Conservation (phyloP, 2,888 invertebrate genomes). For the Rotaria magnacalcarata region DNA sequence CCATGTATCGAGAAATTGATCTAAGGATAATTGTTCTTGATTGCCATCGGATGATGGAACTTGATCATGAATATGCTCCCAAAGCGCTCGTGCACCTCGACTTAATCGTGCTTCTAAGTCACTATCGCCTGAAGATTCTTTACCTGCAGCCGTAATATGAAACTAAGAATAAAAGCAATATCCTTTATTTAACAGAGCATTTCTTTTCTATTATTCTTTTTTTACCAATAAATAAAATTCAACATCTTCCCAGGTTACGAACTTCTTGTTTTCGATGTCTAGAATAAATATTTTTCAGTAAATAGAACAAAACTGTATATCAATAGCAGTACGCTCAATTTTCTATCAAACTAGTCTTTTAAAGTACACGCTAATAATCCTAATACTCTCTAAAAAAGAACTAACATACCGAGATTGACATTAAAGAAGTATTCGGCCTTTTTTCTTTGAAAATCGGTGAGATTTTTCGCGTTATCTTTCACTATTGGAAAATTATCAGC, state of each 20-base stretch:
- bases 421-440: not conserved
- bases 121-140: not conserved
- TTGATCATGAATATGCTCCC: conserved; percentile 18
- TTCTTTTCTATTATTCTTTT: not conserved
- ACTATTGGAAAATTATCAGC: not conserved
- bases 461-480: not conserved
- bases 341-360: not conserved
- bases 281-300: not conserved
- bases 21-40: not conserved
- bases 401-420: not conserved
- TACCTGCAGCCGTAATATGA: not conserved
- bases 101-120: not conserved
- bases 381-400: not conserved
- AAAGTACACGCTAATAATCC: not conserved
- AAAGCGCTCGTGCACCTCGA: conserved; percentile 1
- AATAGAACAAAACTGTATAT: no score
- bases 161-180: not conserved
- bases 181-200: no score
- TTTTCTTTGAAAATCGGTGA: not conserved
- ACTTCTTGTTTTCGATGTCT: conserved; percentile 21
- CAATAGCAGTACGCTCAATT: not conserved
- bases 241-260: not conserved
- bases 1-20: conserved; percentile 28
- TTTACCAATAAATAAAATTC: conserved; percentile 19
- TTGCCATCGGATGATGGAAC: not conserved